Percentiles rank a stretch among this genome's conserved stretches.
Conservation (phyloP, 2,888 invertebrate species). For the Bombylius discolor region DNA sequence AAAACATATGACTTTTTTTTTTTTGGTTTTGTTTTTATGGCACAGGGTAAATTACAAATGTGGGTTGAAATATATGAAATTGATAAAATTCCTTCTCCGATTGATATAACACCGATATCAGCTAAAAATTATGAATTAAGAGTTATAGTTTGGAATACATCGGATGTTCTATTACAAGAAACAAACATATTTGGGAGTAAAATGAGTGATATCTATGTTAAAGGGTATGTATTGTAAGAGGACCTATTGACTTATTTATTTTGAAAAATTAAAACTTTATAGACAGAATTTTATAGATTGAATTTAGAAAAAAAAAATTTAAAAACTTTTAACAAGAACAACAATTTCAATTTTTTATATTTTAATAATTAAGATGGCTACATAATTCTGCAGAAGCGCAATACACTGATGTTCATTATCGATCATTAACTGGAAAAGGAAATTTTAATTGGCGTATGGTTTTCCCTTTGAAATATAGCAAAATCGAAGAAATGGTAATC, state of each 20-base stretch:
- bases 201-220: constrained; percentile 64
- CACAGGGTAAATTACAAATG: constrained; percentile 74
- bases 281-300: no score
- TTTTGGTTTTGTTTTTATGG: neutral
- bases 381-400: constrained; percentile 52
- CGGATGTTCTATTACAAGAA: constrained; percentile 52
- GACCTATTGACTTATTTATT: neutral
- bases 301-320: neutral
- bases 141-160: constrained; percentile 51
- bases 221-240: constrained; percentile 44
- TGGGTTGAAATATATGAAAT: constrained; percentile 80
- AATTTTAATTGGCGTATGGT: constrained; percentile 87
- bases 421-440: constrained; percentile 63
- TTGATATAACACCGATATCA: constrained; percentile 63
- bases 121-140: constrained; percentile 56
- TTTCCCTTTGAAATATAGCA: constrained; percentile 63
- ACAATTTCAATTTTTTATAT: neutral
- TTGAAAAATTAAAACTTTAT: neutral
- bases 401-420: constrained; percentile 71
- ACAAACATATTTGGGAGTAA: constrained; percentile 59
- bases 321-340: neutral
- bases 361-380: constrained; percentile 47
- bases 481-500: constrained; percentile 54
- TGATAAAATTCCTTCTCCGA: constrained; percentile 49
- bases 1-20: neutral